Evolutionary conservation across 2,113 vertebrate species (phyloP).

Genomic region (Cyprinodon brontotheroides): DNA sequence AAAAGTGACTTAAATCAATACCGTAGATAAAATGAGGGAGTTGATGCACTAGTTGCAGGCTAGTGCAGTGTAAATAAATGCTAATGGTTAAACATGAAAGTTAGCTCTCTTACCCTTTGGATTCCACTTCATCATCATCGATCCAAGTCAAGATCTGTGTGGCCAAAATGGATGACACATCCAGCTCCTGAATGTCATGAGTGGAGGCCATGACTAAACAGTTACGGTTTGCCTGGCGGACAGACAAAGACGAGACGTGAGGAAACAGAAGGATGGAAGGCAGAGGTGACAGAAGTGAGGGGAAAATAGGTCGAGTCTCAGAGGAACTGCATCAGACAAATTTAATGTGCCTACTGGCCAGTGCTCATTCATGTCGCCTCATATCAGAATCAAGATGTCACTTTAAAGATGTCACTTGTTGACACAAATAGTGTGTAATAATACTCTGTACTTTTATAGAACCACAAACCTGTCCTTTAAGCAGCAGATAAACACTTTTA

Average conservation of each 20-base stretch:
- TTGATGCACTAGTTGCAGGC: slow-evolving; percentile 27
- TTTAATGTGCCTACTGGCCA: slow-evolving; percentile 4
- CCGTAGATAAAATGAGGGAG: slow-evolving; percentile 15
- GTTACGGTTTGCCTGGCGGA: slow-evolving; percentile 92
- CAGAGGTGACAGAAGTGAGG: background rate
- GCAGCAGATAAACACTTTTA: background rate
- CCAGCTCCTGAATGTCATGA: slow-evolving; percentile 97
- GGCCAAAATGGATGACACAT: slow-evolving; percentile 95
- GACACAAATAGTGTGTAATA: background rate
- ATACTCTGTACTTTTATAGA: background rate
- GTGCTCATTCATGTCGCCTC: background rate
- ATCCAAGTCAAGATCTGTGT: slow-evolving; percentile 97
- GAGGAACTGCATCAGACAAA: background rate
- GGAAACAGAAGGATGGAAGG: background rate
- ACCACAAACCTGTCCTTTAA: background rate
- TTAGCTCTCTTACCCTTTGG: slow-evolving; percentile 85
- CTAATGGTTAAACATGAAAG: slow-evolving; percentile 10
- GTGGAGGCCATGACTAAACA: slow-evolving; percentile 97
- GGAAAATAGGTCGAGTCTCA: slow-evolving; percentile 1
- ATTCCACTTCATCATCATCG: slow-evolving; percentile 93
- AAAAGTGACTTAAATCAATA: slow-evolving; percentile 9
- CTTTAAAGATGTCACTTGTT: background rate
- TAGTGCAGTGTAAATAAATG: background rate
- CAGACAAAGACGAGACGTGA: slow-evolving; percentile 15
- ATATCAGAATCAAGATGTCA: background rate